Evolutionary conservation across 2,113 vertebrate species (phyloP).

Genomic region (Nesogale talazaci): DNA sequence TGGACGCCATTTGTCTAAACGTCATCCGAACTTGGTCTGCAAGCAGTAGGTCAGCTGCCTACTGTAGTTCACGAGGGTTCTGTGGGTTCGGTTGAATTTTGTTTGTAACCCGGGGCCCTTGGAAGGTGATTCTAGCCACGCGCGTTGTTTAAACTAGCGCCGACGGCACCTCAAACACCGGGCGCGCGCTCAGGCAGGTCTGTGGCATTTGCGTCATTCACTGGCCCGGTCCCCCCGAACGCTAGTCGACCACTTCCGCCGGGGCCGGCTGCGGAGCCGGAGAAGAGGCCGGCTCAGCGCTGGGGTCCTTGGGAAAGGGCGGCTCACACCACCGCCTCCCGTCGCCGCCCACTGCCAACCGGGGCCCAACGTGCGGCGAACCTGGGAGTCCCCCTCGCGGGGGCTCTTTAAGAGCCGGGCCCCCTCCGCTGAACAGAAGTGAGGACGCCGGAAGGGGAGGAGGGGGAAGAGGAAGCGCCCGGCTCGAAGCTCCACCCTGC

Average conservation of each 20-base stretch:
- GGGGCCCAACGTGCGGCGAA: too few relatives aligned
- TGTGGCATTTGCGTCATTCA: too few relatives aligned
- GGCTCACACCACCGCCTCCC: too few relatives aligned
- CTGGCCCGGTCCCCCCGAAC: too few relatives aligned
- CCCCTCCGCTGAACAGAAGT: too few relatives aligned
- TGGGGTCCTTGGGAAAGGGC: neutral
- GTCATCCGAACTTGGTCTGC: neutral
- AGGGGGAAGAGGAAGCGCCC: neutral
- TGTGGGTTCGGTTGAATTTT: neutral
- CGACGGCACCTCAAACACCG: neutral
- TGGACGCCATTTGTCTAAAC: neutral
- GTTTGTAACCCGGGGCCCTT: conserved; percentile 17
- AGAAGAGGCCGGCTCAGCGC: neutral
- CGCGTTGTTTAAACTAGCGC: conserved; percentile 9
- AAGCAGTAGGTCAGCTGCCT: neutral
- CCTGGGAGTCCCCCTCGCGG: too few relatives aligned
- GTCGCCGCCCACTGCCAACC: too few relatives aligned
- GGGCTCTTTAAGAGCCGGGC: too few relatives aligned
- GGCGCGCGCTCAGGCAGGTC: neutral
- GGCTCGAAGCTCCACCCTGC: rapidly evolving
- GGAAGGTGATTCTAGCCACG: neutral
- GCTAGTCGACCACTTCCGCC: neutral
- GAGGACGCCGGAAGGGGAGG: rapidly evolving
- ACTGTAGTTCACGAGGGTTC: neutral
- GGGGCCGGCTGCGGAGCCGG: neutral